Conservation (phyloP, 2,797 vertebrate genomes). For the Urosaurus nigricauda region DNA sequence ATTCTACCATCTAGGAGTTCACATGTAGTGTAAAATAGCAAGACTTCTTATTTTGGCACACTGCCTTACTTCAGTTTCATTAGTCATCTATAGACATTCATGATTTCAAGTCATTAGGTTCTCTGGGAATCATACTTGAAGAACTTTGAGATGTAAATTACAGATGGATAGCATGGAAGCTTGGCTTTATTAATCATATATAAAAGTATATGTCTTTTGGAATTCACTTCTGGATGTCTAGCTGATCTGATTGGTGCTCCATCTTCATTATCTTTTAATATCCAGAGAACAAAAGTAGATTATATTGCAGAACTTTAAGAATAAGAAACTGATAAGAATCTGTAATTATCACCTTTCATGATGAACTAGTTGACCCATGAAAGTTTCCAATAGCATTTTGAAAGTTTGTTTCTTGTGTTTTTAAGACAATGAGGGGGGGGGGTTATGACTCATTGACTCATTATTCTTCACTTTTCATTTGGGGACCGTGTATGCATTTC, state of each 20-base stretch:
- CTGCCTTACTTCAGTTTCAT: neutral
- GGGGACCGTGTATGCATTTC: neutral
- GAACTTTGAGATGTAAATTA: neutral
- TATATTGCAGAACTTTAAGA: neutral
- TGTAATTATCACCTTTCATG: slow-evolving; percentile 26
- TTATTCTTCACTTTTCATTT: neutral
- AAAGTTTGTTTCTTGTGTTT: neutral
- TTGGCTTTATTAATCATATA: neutral
- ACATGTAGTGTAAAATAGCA: slow-evolving; percentile 33
- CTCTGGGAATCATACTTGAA: neutral
- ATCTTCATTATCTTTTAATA: neutral
- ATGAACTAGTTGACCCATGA: neutral
- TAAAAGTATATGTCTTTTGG: neutral
- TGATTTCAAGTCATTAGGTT: slow-evolving; percentile 16
- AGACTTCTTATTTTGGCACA: slow-evolving; percentile 31
- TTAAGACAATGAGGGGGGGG: neutral
- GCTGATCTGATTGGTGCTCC: neutral
- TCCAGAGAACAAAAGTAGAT: neutral
- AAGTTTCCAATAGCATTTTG: fast-evolving
- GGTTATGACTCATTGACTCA: neutral
- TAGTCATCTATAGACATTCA: neutral
- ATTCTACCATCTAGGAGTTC: slow-evolving; percentile 3
- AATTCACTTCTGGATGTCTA: neutral
- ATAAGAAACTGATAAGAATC: neutral
- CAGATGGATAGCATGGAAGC: neutral